A percentile compares a stretch with the other conserved stretches of the same genome.
phyloP scores from a whole-genome alignment of 2,797 vertebrate species.

The Pelobates cultripes region DNA sequence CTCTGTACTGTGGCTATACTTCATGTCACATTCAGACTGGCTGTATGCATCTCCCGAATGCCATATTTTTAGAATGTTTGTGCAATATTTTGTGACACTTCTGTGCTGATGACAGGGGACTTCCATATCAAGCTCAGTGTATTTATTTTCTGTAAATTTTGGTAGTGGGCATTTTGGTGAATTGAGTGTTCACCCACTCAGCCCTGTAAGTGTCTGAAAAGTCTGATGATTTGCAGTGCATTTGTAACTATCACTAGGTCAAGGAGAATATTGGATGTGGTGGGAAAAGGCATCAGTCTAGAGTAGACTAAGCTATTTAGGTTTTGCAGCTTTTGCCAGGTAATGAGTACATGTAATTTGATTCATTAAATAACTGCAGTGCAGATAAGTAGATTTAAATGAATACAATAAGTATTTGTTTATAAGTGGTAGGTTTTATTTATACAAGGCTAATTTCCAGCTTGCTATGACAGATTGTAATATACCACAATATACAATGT shows the following conservation, averaged over 20 bases:
- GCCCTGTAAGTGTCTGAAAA: background rate
- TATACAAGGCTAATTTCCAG: too few relatives aligned
- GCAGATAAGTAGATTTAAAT: conserved; percentile 11
- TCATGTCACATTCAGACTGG: background rate
- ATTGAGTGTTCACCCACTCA: background rate
- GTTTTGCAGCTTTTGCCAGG: background rate
- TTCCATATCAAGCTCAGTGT: background rate
- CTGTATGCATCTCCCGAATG: too few relatives aligned
- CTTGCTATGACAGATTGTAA: background rate
- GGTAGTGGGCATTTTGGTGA: background rate
- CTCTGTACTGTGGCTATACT: background rate
- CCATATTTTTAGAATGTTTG: too few relatives aligned
- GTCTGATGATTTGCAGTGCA: background rate
- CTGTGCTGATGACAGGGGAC: background rate
- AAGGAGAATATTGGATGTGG: background rate
- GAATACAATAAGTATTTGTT: too few relatives aligned
- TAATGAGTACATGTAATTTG: background rate
- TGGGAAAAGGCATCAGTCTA: background rate
- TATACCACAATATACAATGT: background rate
- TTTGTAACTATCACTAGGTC: background rate
- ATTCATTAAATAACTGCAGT: conserved; percentile 32
- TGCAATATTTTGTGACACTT: too few relatives aligned
- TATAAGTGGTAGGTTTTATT: too few relatives aligned
- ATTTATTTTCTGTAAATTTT: background rate
- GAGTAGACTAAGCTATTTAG: background rate